A percentile compares a stretch with the other conserved stretches of the same genome.
Conservation (phyloP, 2,888 invertebrate genomes). For the Tetramorium bicarinatum region DNA sequence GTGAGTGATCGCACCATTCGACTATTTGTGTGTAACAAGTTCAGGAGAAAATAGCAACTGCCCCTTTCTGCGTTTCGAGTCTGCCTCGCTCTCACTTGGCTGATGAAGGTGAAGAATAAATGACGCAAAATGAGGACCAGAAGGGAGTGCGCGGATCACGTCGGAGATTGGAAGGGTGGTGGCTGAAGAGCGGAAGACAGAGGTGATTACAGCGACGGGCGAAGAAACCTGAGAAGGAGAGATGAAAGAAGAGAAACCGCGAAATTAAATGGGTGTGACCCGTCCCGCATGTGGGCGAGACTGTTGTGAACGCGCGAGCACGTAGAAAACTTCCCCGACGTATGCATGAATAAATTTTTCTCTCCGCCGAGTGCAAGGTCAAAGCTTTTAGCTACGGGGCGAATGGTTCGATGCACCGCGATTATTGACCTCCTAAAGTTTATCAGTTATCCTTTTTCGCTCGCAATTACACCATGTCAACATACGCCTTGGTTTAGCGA, state of each 20-base stretch:
- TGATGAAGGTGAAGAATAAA: slow-evolving; percentile 60
- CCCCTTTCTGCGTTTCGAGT: neutral
- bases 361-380: slow-evolving; percentile 53
- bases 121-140: slow-evolving; percentile 60
- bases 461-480: neutral
- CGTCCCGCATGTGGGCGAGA: slow-evolving; percentile 79
- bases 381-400: slow-evolving; percentile 50
- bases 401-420: slow-evolving; percentile 32
- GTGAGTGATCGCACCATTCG: neutral
- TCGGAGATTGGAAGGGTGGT: slow-evolving; percentile 3
- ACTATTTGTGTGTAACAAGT: neutral
- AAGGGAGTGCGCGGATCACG: slow-evolving; percentile 21
- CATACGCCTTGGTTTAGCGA: neutral
- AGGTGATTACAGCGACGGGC: slow-evolving; percentile 63
- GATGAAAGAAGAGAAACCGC: slow-evolving; percentile 75
- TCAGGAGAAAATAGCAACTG: neutral
- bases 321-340: slow-evolving; percentile 59
- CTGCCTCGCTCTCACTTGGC: slow-evolving; percentile 14
- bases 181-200: slow-evolving; percentile 53
- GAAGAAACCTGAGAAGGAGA: slow-evolving; percentile 60
- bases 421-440: slow-evolving; percentile 26
- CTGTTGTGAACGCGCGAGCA: slow-evolving; percentile 62
- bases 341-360: slow-evolving; percentile 37
- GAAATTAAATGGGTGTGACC: slow-evolving; percentile 81
- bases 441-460: slow-evolving; percentile 20